These are phyloP conservation scores for Thymallus thymallus DNA, from an alignment of 2,113 vertebrate genomes.

Conservation along the genomic window DNA sequence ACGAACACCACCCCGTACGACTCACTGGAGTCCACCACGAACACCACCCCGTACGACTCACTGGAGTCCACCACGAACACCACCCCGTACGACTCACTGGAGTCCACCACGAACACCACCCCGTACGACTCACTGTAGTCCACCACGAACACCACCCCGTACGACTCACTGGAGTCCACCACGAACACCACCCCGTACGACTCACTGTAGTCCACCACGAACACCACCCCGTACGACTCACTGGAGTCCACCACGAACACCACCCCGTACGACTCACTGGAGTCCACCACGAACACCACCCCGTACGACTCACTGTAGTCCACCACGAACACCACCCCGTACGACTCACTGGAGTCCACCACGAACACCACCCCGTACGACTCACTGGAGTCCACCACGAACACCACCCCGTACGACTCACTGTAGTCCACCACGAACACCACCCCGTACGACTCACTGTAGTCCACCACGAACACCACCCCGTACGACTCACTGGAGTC, in stretches of 20 bases:
- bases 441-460: too few relatives aligned
- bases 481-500: conserved; percentile 99
- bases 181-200: too few relatives aligned
- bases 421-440: conserved; percentile 99
- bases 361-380: too few relatives aligned
- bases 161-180: conserved; percentile 98
- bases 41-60: too few relatives aligned
- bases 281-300: conserved; percentile 99
- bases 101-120: conserved; percentile 99
- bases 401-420: too few relatives aligned
- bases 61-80: conserved; percentile 99
- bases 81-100: too few relatives aligned
- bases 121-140: conserved; percentile 99
- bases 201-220: conserved; percentile 98
- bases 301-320: conserved; percentile 99
- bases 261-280: too few relatives aligned
- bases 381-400: conserved; percentile 98
- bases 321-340: conserved; percentile 98
- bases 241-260: conserved; percentile 99
- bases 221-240: too few relatives aligned
- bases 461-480: conserved; percentile 99
- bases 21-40: conserved; percentile 98
- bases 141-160: conserved; percentile 98
- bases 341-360: conserved; percentile 98
- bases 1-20: too few relatives aligned